Evolutionary conservation across 2,113 vertebrate genomes (phyloP), one percentile per base, ranked within the genome.

Genomic region (Atlantisia rogersi): DNA sequence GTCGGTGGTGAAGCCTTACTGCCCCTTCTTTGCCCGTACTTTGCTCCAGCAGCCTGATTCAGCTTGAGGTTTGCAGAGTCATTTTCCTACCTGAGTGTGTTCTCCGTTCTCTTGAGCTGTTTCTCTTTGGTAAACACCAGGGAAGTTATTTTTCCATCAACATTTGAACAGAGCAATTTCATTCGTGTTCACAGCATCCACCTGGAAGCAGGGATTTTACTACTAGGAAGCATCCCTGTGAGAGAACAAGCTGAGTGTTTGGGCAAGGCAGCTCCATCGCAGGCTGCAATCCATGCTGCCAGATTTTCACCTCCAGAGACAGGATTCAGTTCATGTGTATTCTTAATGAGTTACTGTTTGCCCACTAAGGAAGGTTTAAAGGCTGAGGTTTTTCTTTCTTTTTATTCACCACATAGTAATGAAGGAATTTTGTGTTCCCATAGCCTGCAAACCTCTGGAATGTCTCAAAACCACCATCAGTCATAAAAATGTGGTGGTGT

Each of bases 1-100:
- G 24, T 10, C 28, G 17, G 35, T 1, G 2, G 7, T 59, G 63
- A 31, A 21, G 52, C 28, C 25, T 4, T 3, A 1, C 1, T 75
- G 63, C 15, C 44, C 18, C 1, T 4, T 32, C 8, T 20, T 37
- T 55, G 44, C 42, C 62, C 39, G 9, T 70, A 18, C 50, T 85
- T 44, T 46, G 28, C 11, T 40, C 32, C 20, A 19, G 63, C 29
- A 40, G 37, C 32, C 29, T 14, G 7, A 10, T 8, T 24, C 22
- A 13, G 8, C 59, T 22, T 26, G 62, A 76, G 58, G 22, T 64
- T 84, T 67, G n/a, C 53, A 19, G 20, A 19, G 70, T 25, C 16
- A 2, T 59, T 75, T 86, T 74, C 53, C 35, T 31, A 10, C 44
- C 20, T 0, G 39, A 24, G 59, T 12, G 18, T 4, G 20, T 71